These are phyloP conservation scores for Venturia canescens DNA, from an alignment of 1,140 invertebrate species.

Conservation along the genomic window DNA sequence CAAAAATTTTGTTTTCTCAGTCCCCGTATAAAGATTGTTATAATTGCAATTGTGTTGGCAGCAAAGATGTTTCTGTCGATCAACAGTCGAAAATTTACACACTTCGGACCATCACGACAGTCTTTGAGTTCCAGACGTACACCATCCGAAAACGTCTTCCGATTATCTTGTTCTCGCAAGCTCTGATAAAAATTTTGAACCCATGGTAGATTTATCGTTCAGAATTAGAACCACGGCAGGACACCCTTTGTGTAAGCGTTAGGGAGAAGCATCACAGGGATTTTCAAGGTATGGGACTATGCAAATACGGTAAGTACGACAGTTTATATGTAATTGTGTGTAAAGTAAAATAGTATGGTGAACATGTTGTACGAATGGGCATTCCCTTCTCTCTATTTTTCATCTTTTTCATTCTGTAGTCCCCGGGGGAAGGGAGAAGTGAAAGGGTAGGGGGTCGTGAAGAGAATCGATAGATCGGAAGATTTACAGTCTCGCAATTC, in stretches of 20 bases:
- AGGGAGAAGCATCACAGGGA: background rate
- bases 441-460: background rate
- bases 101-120: too few species aligned
- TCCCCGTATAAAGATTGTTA: too few species aligned
- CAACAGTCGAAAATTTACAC: too few species aligned
- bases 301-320: constrained; percentile 21
- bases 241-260: background rate
- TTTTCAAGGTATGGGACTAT: constrained; percentile 6
- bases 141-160: too few species aligned
- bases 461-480: constrained; percentile 32
- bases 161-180: too few species aligned
- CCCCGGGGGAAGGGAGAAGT: background rate
- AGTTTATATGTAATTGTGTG: constrained; percentile 17
- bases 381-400: background rate
- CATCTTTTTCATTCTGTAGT: background rate
- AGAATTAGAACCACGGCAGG: background rate
- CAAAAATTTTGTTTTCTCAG: too few species aligned
- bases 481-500: constrained; percentile 33
- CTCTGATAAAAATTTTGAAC: too few species aligned
- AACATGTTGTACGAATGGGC: constrained; percentile 7
- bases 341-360: background rate
- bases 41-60: too few species aligned
- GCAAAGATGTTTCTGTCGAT: too few species aligned
- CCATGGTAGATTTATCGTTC: too few species aligned
- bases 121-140: too few species aligned